phyloP scores from a whole-genome alignment of 2,113 vertebrate genomes.

The Climacteris rufus region DNA sequence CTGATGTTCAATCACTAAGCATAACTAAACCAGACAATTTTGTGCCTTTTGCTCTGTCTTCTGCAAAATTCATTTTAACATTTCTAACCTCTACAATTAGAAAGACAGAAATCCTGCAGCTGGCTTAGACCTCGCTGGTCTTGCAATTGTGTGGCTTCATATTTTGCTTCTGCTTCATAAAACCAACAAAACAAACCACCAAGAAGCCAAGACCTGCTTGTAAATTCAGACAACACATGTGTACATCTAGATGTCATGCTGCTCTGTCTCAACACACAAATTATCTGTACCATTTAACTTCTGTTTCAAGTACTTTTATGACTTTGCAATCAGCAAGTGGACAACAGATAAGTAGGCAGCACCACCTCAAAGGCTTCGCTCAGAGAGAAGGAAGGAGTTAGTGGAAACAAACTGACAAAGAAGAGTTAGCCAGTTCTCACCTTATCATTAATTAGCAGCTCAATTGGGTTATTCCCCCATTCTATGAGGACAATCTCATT shows the following conservation, averaged over 20 bases:
- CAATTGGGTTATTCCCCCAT: slow-evolving; percentile 97
- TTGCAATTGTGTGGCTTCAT: not conserved
- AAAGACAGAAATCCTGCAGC: not conserved
- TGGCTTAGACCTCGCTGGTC: not conserved
- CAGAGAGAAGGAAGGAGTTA: not conserved
- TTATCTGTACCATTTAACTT: not conserved
- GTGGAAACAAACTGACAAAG: accelerated
- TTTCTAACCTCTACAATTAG: not conserved
- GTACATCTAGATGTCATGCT: not conserved
- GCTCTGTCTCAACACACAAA: not conserved
- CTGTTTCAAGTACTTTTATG: not conserved
- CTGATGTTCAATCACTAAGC: not conserved
- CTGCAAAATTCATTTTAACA: not conserved
- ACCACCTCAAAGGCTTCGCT: not conserved
- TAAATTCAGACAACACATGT: not conserved
- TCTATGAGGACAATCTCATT: slow-evolving; percentile 98
- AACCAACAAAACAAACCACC: not conserved
- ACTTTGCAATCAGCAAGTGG: not conserved
- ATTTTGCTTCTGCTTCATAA: not conserved
- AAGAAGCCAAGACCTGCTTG: not conserved
- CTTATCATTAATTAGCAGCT: slow-evolving; percentile 97
- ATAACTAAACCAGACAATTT: not conserved
- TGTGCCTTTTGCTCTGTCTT: not conserved
- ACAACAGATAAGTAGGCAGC: not conserved
- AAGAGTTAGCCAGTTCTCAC: slow-evolving; percentile 50